These are phyloP conservation scores for Chymomyza amoena DNA, from an alignment of 2,888 invertebrate species.

Conservation along the genomic window DNA sequence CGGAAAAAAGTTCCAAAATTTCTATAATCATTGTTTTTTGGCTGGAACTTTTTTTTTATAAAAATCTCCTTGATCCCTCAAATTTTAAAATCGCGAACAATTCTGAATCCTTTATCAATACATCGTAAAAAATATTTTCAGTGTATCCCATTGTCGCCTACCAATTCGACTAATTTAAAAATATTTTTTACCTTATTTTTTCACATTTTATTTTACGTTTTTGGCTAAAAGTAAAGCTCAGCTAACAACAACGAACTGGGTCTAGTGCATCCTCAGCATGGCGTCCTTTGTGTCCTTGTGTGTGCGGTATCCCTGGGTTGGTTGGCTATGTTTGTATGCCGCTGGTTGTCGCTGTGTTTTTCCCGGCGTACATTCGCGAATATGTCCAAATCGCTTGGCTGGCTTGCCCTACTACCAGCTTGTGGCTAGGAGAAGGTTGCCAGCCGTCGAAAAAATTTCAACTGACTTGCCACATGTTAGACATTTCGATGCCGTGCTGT, in stretches of 20 bases:
- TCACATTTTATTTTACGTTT: slow-evolving; percentile 3
- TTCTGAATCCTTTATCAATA: too few species aligned
- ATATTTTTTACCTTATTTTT: neutral
- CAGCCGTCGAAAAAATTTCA: slow-evolving; percentile 2
- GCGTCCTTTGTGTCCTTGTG: slow-evolving; percentile 29
- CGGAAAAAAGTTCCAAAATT: too few species aligned
- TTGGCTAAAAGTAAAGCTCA: slow-evolving; percentile 18
- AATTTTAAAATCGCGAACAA: too few species aligned
- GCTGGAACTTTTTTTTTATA: too few species aligned
- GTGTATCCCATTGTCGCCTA: too few species aligned
- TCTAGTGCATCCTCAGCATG: slow-evolving; percentile 59
- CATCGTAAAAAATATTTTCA: too few species aligned
- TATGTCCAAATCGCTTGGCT: neutral
- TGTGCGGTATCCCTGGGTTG: slow-evolving; percentile 10
- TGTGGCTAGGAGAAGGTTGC: neutral
- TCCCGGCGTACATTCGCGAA: neutral
- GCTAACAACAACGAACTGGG: slow-evolving; percentile 40
- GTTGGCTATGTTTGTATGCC: slow-evolving; percentile 13
- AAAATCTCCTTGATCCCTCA: too few species aligned
- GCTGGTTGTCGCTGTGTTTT: slow-evolving; percentile 39
- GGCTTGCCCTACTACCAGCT: neutral
- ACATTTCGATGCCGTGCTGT: slow-evolving; percentile 37
- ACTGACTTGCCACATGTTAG: slow-evolving; percentile 55
- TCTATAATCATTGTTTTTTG: too few species aligned
- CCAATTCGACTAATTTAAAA: neutral